A percentile compares a stretch with the other conserved stretches of the same genome.
Evolutionary conservation across 1,140 invertebrate species (phyloP).

Genomic region (Drosophila malerkotliana): DNA sequence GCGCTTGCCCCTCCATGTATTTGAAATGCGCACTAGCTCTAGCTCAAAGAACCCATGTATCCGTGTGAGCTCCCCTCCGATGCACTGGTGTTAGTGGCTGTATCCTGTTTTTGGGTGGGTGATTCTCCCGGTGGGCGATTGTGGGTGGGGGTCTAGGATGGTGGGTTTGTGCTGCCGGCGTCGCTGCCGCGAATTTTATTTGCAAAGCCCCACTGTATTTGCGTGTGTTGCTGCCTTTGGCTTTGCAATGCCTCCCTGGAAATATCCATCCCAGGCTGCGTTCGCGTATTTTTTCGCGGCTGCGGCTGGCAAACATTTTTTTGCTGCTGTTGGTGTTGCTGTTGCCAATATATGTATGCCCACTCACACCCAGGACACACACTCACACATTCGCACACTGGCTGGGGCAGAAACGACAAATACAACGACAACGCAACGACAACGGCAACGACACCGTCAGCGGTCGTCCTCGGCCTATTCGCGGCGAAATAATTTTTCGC

Average conservation of each 20-base stretch:
- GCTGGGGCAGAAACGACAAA: constrained; percentile 41
- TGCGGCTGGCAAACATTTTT: constrained; percentile 71
- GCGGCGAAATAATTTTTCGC: constrained; percentile 84
- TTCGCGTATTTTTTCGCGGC: constrained; percentile 81
- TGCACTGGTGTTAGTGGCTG: constrained; percentile 6
- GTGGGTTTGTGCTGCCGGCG: constrained; percentile 22
- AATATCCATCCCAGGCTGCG: constrained; percentile 37
- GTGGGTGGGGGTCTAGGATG: not conserved
- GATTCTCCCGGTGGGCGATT: constrained; percentile 5
- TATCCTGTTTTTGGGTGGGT: constrained; percentile 61
- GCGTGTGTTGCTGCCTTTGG: constrained; percentile 32
- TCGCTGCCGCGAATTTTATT: constrained; percentile 69
- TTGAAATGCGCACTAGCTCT: constrained; percentile 83
- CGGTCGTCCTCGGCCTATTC: constrained; percentile 81
- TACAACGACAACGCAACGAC: constrained; percentile 29
- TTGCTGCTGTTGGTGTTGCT: constrained; percentile 42
- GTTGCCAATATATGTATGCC: constrained; percentile 54
- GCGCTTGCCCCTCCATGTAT: constrained; percentile 67
- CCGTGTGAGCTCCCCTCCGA: constrained; percentile 49
- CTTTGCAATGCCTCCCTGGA: constrained; percentile 56
- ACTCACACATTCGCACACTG: constrained; percentile 17
- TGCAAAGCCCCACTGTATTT: constrained; percentile 64
- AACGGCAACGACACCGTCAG: constrained; percentile 57
- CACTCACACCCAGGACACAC: constrained; percentile 28
- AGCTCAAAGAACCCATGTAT: constrained; percentile 61